phyloP scores from a whole-genome alignment of 2,888 invertebrate genomes.

The Bhutanitis thaidina region DNA sequence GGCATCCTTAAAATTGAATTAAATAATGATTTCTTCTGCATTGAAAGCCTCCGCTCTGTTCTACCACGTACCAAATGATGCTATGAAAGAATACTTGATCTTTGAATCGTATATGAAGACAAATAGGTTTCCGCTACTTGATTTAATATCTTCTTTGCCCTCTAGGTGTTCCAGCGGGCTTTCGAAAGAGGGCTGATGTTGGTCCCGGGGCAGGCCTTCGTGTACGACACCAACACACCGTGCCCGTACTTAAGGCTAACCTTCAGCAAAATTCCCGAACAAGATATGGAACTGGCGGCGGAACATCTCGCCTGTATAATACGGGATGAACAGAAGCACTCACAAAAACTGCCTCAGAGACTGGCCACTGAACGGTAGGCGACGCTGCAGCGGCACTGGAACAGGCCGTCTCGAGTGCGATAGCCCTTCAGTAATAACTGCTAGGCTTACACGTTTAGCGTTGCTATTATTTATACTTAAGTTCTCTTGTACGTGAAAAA shows the following conservation, averaged over 20 bases:
- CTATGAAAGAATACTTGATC: too few relatives aligned
- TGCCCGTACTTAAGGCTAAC: constrained; percentile 85
- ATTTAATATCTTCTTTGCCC: too few relatives aligned
- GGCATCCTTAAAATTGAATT: too few relatives aligned
- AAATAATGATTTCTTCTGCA: too few relatives aligned
- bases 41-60: too few relatives aligned
- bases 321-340: constrained; percentile 71
- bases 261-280: constrained; percentile 83
- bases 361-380: constrained; percentile 44
- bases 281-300: constrained; percentile 83
- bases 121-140: too few relatives aligned
- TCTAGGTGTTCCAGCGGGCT: constrained; percentile 76
- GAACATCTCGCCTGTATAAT: constrained; percentile 81
- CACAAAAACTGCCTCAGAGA: constrained; percentile 25
- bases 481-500: too few relatives aligned
- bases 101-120: too few relatives aligned
- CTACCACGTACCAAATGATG: too few relatives aligned
- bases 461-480: too few relatives aligned
- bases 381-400: constrained; percentile 20
- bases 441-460: too few relatives aligned
- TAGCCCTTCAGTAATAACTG: too few relatives aligned
- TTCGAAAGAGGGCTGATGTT: constrained; percentile 83
- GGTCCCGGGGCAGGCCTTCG: constrained; percentile 88
- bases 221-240: constrained; percentile 80
- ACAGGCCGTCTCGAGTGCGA: not conserved